Conservation (phyloP, 2,113 vertebrate species). For the Okapia johnstoni region DNA sequence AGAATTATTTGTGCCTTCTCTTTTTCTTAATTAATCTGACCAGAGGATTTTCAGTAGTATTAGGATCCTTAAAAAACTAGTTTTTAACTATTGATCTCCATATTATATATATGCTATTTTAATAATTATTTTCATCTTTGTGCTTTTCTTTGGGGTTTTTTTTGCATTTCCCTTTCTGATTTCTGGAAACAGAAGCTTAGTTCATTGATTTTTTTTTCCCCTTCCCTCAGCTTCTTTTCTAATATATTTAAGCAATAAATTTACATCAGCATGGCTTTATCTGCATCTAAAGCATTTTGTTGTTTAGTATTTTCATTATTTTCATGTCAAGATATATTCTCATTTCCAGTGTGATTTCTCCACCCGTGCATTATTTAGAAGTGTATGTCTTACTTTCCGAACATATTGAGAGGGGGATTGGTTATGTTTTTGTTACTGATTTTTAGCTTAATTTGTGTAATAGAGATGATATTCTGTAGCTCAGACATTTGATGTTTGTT, state of each 20-base stretch:
- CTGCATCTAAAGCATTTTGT: neutral
- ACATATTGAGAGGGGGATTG: neutral
- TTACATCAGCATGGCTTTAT: neutral
- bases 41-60: neutral
- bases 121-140: neutral
- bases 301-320: neutral
- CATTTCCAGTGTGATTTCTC: neutral
- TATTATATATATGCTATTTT: neutral
- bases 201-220: neutral
- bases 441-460: neutral
- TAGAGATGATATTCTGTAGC: neutral
- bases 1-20: neutral
- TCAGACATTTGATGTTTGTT: neutral
- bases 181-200: neutral
- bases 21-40: neutral
- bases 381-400: neutral
- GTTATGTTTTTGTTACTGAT: neutral
- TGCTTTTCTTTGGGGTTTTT: neutral
- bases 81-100: neutral
- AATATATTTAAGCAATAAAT: neutral
- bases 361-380: neutral
- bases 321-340: neutral
- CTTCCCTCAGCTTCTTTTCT: neutral
- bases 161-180: neutral
- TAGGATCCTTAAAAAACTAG: neutral